Percentiles rank a stretch among this genome's conserved stretches.
Evolutionary conservation across 2,113 vertebrate genomes (phyloP).

Genomic region (Reinhardtius hippoglossoides): DNA sequence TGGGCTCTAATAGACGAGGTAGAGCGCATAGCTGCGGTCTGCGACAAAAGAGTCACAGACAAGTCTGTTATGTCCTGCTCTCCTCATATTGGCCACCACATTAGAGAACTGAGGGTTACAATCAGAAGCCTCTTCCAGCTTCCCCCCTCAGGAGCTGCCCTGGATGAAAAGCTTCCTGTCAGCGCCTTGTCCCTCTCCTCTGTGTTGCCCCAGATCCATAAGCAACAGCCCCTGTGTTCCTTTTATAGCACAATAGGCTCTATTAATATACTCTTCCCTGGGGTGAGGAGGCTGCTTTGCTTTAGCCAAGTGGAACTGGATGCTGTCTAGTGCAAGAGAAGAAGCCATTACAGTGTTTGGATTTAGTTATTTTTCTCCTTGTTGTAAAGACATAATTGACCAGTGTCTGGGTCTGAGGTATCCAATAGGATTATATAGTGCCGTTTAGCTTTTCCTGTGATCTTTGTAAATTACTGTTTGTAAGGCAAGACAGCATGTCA

Average conservation of each 20-base stretch:
- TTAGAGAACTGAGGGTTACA: conserved; percentile 60
- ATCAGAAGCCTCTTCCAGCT: conserved; percentile 68
- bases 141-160: conserved; percentile 49
- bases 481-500: conserved; percentile 52
- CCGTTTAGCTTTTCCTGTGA: conserved; percentile 48
- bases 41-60: conserved; percentile 68
- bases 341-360: conserved; percentile 54
- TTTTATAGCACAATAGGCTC: conserved; percentile 75
- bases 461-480: conserved; percentile 56
- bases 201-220: conserved; percentile 49
- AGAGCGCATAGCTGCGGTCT: conserved; percentile 71
- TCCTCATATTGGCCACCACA: conserved; percentile 62
- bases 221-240: conserved; percentile 55
- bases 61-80: conserved; percentile 63
- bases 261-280: conserved; percentile 66
- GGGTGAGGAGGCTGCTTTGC: conserved; percentile 44
- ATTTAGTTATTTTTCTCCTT: conserved; percentile 42
- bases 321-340: conserved; percentile 56
- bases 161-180: conserved; percentile 72
- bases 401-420: conserved; percentile 58
- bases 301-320: conserved; percentile 66
- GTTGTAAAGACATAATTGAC: conserved; percentile 67
- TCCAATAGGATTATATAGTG: conserved; percentile 64
- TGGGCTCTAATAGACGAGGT: conserved; percentile 77
- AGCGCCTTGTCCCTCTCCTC: conserved; percentile 64